phyloP scores from a whole-genome alignment of 2,113 vertebrate genomes.

The Lates calcarifer region DNA sequence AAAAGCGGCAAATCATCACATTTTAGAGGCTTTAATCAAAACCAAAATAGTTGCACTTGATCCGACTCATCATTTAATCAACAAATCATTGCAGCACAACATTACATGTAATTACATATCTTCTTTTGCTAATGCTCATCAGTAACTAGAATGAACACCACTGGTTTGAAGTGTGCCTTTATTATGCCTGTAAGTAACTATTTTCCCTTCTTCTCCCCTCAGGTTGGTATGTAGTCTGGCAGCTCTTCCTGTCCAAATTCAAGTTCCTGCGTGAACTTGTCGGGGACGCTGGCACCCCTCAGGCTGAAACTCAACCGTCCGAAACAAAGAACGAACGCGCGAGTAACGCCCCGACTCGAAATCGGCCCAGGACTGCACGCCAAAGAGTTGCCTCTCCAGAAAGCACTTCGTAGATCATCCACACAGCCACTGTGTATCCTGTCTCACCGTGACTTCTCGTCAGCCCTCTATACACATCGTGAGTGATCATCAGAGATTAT shows the following conservation, averaged over 20 bases:
- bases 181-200: background rate
- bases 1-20: too few relatives aligned
- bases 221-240: constrained; percentile 99
- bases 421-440: background rate
- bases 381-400: constrained; percentile 87
- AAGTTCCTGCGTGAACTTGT: constrained; percentile 97
- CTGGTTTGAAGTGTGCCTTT: background rate
- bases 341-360: constrained; percentile 73
- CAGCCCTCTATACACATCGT: background rate
- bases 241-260: constrained; percentile 98
- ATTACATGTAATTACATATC: too few relatives aligned
- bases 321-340: constrained; percentile 87
- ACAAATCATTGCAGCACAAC: too few relatives aligned
- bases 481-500: constrained; percentile 1
- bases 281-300: constrained; percentile 92
- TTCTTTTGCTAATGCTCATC: too few relatives aligned
- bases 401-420: constrained; percentile 78
- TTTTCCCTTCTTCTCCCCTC: constrained; percentile 26
- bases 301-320: constrained; percentile 89
- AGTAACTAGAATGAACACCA: background rate
- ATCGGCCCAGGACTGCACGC: constrained; percentile 86
- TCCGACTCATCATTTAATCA: too few relatives aligned
- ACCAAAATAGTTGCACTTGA: too few relatives aligned
- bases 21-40: too few relatives aligned
- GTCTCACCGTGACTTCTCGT: background rate